Base-by-base conservation (phyloP, 1,140 invertebrate genomes). In the Nomia melanderi region DNA sequence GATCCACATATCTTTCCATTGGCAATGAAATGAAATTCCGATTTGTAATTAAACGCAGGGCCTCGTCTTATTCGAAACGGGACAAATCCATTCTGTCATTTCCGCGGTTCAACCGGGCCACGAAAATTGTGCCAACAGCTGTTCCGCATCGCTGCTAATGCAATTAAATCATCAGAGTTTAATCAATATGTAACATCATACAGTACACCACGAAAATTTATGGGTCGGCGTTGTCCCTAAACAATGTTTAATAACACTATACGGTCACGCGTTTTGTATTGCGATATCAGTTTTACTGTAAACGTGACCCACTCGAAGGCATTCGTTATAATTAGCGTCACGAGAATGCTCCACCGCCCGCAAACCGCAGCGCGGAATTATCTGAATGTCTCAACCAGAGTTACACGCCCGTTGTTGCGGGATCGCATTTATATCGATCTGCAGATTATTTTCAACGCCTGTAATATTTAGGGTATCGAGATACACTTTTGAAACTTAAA, bases 261-360 rank as follows among this genome's bases (percentile, higher is more conserved):
- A 59, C 17, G 62, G 41, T 1, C 31, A 20, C n/a, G 56, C 44
- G 36, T 66, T 77, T 78, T 56, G 80, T 76, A 56, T 53, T 20
- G 70, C 64, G 33, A 29, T 76, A 76, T 76, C 73, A 60, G 64
- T 47, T 39, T 25, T 9, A 29, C 54, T 64, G 80, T 79, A 78
- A 82, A 81, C 81, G 74, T 62, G 71, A 62, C 77, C 76, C 67
- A 77, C 72, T 77, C 85, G 62, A 84, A 83, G 80, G 74, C 84
- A 86, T 87, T 86, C 78, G 84, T 86, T 87, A 83, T 84, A 86
- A 87, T 87, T 86, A 86, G 78, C 84, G 86, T 84, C 84, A 78
- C 69, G 77, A 79, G 70, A 79, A 83, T 66, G 63, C 82, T 73
- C 60, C 36, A 75, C 62, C 79, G 76, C 72, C 78, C 83, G 31